Evolutionary conservation across 2,113 vertebrate species (phyloP).

Genomic region (Amblyornis subalaris): DNA sequence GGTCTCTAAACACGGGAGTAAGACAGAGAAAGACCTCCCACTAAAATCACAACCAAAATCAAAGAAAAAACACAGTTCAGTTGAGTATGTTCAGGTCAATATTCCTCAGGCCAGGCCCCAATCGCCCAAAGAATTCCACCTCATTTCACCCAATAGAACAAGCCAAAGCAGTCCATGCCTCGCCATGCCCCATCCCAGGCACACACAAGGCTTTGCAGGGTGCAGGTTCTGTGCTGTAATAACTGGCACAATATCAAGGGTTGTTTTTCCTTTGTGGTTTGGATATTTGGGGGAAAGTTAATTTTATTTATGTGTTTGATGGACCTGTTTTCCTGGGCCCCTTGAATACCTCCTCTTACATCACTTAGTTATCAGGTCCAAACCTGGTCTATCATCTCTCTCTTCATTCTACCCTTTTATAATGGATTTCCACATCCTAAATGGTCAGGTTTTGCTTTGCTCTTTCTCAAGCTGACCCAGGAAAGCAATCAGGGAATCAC

Average conservation of each 20-base stretch:
- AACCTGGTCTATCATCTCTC: background rate
- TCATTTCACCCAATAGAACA: background rate
- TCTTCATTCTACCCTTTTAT: background rate
- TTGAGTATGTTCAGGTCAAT: accelerated
- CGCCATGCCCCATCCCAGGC: background rate
- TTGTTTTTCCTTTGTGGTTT: background rate
- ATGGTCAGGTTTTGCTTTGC: background rate
- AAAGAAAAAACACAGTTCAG: background rate
- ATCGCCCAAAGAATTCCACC: background rate
- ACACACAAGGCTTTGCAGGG: background rate
- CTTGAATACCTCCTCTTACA: background rate
- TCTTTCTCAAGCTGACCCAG: background rate
- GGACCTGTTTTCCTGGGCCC: background rate
- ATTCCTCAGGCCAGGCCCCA: background rate
- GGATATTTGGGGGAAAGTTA: background rate
- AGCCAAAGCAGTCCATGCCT: background rate
- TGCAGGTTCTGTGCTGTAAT: background rate
- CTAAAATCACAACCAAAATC: background rate
- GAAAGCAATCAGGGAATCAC: slow-evolving; percentile 62
- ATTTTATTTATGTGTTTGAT: background rate
- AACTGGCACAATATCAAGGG: background rate
- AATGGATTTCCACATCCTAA: background rate
- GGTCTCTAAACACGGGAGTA: background rate
- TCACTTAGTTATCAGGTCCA: background rate
- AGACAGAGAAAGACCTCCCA: background rate